Evolutionary conservation across 1,140 invertebrate species (phyloP).

Genomic region (Trichogramma pretiosum): DNA sequence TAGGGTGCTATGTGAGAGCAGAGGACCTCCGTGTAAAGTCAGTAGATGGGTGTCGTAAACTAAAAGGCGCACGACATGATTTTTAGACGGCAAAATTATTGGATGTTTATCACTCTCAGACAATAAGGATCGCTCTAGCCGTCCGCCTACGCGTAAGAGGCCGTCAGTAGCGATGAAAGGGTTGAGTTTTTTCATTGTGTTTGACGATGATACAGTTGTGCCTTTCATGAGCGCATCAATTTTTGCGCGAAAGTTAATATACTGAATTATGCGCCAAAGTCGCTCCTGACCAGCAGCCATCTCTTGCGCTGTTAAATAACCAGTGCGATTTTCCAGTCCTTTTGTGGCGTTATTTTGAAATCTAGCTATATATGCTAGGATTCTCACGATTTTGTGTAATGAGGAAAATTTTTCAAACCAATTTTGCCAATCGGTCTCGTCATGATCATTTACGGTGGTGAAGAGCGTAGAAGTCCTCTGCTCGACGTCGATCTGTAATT

Average conservation of each 20-base stretch:
- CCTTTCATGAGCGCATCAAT: background rate
- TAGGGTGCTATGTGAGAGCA: background rate
- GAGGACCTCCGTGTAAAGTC: background rate
- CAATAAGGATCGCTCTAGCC: background rate
- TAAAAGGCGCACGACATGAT: background rate
- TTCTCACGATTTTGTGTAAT: conserved; percentile 5
- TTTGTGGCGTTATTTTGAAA: background rate
- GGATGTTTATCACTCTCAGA: background rate
- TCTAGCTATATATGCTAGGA: conserved; percentile 3
- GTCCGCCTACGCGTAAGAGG: background rate
- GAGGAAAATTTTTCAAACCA: conserved; percentile 13
- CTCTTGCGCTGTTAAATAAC: background rate
- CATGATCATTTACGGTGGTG: conserved; percentile 5
- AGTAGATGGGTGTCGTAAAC: background rate
- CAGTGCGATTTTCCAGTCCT: background rate
- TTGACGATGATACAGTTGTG: background rate
- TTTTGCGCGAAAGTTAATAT: background rate
- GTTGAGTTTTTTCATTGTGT: background rate
- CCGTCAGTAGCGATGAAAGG: background rate
- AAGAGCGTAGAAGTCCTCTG: background rate
- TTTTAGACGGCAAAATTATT: background rate
- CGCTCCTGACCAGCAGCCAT: background rate
- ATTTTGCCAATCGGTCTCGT: background rate
- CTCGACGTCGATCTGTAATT: background rate
- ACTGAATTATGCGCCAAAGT: background rate